Conservation (phyloP, 2,888 invertebrate species). For the Nowickia ferox region DNA sequence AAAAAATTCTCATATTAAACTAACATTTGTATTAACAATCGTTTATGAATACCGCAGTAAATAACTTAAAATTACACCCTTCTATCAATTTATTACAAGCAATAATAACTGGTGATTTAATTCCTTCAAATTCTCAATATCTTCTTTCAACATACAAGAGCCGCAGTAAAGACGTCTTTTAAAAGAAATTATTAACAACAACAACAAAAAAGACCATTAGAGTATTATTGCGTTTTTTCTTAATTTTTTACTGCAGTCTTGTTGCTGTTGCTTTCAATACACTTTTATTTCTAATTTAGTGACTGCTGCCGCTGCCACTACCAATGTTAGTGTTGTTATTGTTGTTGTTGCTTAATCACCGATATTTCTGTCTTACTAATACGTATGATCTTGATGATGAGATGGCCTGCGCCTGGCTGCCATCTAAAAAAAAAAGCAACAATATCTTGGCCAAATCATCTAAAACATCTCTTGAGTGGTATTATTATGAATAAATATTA, state of each 20-base stretch:
- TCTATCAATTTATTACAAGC: no score
- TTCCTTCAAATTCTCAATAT: conserved; percentile 19
- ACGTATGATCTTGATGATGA: conserved; percentile 57
- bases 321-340: neutral
- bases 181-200: conserved; percentile 5
- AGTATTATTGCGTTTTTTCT: neutral
- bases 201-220: neutral
- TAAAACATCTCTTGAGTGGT: conserved; percentile 41
- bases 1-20: no score
- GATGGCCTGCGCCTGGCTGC: conserved; percentile 46
- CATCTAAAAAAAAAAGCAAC: conserved; percentile 31
- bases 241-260: conserved; percentile 19
- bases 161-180: conserved; percentile 18
- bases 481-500: conserved; percentile 51
- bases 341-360: conserved; percentile 36
- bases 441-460: conserved; percentile 49
- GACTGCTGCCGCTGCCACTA: neutral
- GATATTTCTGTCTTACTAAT: conserved; percentile 49
- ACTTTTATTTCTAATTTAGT: neutral
- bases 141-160: neutral
- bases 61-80: no score
- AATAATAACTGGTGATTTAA: neutral
- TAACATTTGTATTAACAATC: neutral
- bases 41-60: neutral
- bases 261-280: conserved; percentile 10